Conservation (phyloP, 1,140 invertebrate species). For the Chionoecetes opilio region DNA sequence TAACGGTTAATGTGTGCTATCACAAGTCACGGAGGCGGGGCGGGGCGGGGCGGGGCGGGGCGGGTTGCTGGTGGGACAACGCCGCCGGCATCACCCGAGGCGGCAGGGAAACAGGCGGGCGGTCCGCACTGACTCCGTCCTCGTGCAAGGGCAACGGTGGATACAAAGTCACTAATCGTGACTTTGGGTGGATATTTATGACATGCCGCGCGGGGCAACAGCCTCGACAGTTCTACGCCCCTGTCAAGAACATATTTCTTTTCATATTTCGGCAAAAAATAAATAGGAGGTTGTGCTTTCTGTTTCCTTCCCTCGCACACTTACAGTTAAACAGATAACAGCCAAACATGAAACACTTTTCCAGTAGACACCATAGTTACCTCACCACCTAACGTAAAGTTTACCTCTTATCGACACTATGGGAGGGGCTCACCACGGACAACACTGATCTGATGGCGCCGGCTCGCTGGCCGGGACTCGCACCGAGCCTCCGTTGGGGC, state of each 20-base stretch:
- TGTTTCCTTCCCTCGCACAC: constrained; percentile 13
- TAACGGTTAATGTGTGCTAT: constrained; percentile 20
- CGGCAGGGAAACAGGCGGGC: background rate
- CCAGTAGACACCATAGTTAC: constrained; percentile 28
- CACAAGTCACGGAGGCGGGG: background rate
- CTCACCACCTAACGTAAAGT: constrained; percentile 16
- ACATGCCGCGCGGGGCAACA: background rate
- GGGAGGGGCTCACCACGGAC: background rate
- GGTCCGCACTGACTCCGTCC: background rate
- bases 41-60: background rate
- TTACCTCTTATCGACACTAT: background rate
- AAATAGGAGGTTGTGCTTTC: background rate
- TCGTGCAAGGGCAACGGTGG: background rate
- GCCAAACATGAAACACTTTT: constrained; percentile 10
- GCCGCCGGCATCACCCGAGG: background rate
- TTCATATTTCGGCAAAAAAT: background rate
- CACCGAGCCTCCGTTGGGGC: background rate
- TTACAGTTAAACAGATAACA: constrained; percentile 21
- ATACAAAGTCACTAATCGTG: no score
- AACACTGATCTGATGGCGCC: background rate
- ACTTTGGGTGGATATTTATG: background rate
- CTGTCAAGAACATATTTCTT: background rate
- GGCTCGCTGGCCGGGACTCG: background rate
- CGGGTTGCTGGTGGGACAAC: background rate
- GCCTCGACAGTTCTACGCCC: background rate